phyloP scores from a whole-genome alignment of 2,113 vertebrate genomes.

The Antechinus flavipes region DNA sequence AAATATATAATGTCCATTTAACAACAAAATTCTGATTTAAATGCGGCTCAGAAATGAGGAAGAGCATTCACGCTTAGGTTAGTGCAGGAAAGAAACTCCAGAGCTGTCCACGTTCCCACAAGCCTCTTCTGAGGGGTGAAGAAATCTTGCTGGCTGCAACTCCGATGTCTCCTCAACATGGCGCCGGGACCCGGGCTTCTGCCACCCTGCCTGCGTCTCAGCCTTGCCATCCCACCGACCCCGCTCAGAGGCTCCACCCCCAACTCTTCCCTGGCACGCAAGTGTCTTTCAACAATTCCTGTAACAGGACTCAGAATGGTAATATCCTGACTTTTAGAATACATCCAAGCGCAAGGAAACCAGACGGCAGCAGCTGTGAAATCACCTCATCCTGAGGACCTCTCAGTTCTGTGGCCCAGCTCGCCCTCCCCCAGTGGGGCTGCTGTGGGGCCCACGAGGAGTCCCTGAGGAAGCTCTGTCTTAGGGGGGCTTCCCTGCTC shows the following conservation, averaged over 20 bases:
- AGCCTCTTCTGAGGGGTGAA: no score
- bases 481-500: no score
- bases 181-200: not conserved
- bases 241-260: not conserved
- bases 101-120: not conserved
- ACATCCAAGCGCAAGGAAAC: conserved; percentile 16
- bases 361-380: not conserved
- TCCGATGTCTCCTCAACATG: not conserved
- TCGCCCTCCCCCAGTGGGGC: no score
- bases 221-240: not conserved
- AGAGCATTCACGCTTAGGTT: not conserved
- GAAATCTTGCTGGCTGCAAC: not conserved
- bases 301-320: conserved; percentile 14
- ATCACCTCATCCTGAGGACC: no score
- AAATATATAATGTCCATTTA: conserved; percentile 14
- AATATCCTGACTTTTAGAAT: conserved; percentile 23
- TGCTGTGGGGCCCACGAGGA: no score
- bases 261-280: not conserved
- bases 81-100: not conserved
- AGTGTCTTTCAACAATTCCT: conserved; percentile 5
- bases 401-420: no score
- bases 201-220: not conserved
- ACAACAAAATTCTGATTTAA: not conserved
- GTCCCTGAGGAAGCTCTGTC: no score
- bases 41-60: not conserved